Evolutionary conservation across 2,888 invertebrate species (phyloP), one percentile per base, ranked within the genome.

Genomic region (Tetropium fuscum): DNA sequence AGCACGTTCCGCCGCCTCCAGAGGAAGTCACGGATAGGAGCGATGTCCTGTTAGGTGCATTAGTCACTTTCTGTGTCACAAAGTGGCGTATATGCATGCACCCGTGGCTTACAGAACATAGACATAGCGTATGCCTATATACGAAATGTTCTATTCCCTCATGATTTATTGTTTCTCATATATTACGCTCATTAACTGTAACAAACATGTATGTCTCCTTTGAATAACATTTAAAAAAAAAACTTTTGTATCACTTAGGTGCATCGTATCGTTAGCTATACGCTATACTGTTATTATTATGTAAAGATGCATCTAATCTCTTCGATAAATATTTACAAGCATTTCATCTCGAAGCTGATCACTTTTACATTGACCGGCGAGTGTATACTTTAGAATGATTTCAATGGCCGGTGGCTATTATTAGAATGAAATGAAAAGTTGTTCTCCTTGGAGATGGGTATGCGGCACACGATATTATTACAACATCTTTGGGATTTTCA

Each of bases 371-470:
- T 51, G 51, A 40, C 25, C 15, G 13, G 3, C 10, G 34, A 34
- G 15, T n/a, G 36, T 38, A 36, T 15, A 38, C 22, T n/a, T 27
- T 16, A 10, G 19, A 40, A 25, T 44, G 25, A 58, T 48, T 58
- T 47, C 13, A 43, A 43, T 53, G 36, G 54, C 53, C 48, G 38
- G 38, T 10, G 65, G 66, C 57, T 64, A 62, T 60, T 63, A 66
- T 65, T 68, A 66, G 64, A 70, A 66, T 59, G 63, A 73, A 75
- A 71, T 68, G 68, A 74, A 75, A 74, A 74, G 76, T 72, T 58
- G 74, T 67, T 74, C 63, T 69, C 76, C 76, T 76, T 76, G 76
- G 65, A 70, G 72, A 74, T 71, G 73, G 51, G 48, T 13, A n/a
- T n/a, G n/a, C n/a, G n/a, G n/a, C 19, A 51, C 40, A 8, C 40